Evolutionary conservation across 23 tunicate species (phyloP).

Genomic region (Halocynthia aurantium): DNA sequence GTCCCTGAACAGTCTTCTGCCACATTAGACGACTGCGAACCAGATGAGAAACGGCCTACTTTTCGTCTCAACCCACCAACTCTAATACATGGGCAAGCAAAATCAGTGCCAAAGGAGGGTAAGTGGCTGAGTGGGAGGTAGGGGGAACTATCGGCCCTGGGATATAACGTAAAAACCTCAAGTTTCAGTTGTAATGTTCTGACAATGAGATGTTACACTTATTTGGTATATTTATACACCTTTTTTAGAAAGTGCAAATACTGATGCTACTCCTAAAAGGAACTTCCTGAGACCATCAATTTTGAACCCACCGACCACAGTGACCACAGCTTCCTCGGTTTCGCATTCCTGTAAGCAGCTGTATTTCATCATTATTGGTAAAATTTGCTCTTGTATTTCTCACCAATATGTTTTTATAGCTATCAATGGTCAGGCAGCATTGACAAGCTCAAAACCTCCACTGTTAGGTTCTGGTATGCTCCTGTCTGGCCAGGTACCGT

Average conservation of each 20-base stretch:
- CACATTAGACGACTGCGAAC: conserved; percentile 27
- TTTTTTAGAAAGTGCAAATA: neutral
- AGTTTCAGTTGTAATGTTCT: no score
- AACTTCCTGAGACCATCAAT: conserved; percentile 12
- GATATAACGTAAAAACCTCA: no score
- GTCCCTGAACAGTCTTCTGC: no score
- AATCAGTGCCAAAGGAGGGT: conserved; percentile 59
- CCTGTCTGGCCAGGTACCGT: conserved; percentile 1
- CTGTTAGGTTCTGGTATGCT: conserved; percentile 3
- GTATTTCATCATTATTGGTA: no score
- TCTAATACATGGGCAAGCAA: conserved; percentile 69
- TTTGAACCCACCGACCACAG: conserved; percentile 14
- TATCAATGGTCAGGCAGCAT: neutral
- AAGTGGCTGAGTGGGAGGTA: neutral
- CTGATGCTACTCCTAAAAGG: neutral
- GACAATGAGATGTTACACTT: no score
- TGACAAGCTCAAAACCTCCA: neutral
- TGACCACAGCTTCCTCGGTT: neutral
- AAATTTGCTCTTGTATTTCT: no score
- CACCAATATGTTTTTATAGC: neutral
- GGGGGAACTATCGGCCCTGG: no score
- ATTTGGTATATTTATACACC: no score
- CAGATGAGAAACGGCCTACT: conserved; percentile 65
- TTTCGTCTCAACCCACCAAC: conserved; percentile 73
- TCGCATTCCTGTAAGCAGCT: no score